Evolutionary conservation across 2,888 invertebrate species (phyloP).

Genomic region (Athalia rosae): DNA sequence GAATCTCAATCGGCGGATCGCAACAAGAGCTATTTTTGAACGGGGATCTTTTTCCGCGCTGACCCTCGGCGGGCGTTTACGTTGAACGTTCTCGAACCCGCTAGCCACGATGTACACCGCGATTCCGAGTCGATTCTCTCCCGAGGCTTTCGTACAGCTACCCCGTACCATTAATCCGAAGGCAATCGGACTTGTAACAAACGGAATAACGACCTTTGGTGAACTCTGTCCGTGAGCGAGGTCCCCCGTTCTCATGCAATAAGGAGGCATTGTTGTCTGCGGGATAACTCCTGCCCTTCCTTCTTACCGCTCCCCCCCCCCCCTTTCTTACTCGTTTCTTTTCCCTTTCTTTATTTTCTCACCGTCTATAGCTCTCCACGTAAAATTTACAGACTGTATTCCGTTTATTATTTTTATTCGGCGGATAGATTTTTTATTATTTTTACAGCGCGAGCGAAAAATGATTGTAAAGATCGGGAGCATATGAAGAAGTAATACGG

Average conservation of each 20-base stretch:
- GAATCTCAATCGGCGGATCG: not conserved
- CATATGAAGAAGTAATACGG: too few relatives aligned
- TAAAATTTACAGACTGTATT: not conserved
- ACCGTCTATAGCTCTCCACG: not conserved
- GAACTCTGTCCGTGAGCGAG: conserved; percentile 3
- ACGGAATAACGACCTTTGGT: conserved; percentile 41
- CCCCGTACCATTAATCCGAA: not conserved
- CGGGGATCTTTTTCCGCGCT: not conserved
- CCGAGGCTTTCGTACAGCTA: not conserved
- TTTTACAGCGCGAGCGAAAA: not conserved
- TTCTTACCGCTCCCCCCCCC: not conserved
- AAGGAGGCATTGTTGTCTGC: conserved; percentile 38
- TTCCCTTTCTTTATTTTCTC: not conserved
- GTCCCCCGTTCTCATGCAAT: conserved; percentile 17
- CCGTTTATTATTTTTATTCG: not conserved
- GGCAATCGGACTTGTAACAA: conserved; percentile 11
- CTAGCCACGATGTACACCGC: too few relatives aligned
- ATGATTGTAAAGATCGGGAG: conserved; percentile 3
- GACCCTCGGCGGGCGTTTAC: too few relatives aligned
- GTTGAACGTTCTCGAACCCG: too few relatives aligned
- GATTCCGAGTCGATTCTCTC: too few relatives aligned
- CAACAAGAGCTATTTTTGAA: conserved; percentile 17
- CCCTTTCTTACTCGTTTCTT: not conserved
- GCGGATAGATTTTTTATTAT: not conserved
- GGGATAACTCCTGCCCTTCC: conserved; percentile 8